A percentile compares a stretch with the other conserved stretches of the same genome.
Evolutionary conservation across 2,113 vertebrate species (phyloP).

Genomic region (Oplegnathus fasciatus): DNA sequence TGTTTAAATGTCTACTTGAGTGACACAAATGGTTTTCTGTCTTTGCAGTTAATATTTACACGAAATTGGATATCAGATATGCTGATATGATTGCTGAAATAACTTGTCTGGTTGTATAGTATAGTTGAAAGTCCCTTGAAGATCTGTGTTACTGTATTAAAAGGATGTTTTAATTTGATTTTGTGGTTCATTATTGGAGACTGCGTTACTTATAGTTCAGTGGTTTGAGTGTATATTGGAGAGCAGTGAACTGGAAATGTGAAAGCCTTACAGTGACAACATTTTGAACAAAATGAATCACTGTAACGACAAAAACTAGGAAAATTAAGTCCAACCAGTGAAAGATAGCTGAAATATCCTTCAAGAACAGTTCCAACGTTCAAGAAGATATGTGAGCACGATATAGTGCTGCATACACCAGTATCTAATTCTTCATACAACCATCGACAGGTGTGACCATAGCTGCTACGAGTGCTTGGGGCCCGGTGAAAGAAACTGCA

Average conservation of each 20-base stretch:
- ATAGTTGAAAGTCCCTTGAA: background rate
- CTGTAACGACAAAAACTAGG: background rate
- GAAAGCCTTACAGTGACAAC: background rate
- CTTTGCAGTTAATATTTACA: background rate
- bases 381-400: background rate
- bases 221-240: background rate
- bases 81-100: background rate
- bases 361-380: background rate
- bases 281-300: background rate
- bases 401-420: background rate
- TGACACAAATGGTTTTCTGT: background rate
- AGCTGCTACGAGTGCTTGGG: constrained; percentile 94
- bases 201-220: background rate
- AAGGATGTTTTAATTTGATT: background rate
- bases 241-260: background rate
- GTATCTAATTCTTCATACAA: constrained; percentile 27
- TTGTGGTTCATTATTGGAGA: background rate
- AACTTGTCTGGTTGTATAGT: background rate
- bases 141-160: background rate
- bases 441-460: constrained; percentile 88
- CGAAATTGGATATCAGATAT: background rate
- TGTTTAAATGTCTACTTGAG: background rate
- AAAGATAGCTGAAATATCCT: constrained; percentile 9
- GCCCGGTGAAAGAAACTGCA: constrained; percentile 95
- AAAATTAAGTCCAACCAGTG: background rate